Evolutionary conservation across 2,888 invertebrate species (phyloP).

Genomic region (Leptinotarsa tumamoca): DNA sequence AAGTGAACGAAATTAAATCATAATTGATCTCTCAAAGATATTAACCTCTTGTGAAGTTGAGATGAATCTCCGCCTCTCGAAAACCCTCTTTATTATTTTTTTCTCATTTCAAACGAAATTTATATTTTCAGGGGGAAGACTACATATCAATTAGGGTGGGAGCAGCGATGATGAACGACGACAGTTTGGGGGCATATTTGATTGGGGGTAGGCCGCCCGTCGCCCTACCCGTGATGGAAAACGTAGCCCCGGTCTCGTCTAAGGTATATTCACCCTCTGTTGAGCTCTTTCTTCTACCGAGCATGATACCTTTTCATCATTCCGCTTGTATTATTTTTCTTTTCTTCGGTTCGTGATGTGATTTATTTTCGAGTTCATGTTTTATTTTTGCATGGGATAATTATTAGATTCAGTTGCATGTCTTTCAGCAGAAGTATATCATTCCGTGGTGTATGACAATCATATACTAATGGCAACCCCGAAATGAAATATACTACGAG

Average conservation of each 20-base stretch:
- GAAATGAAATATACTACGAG: no score
- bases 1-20: slow-evolving; percentile 6
- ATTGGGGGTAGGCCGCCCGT: slow-evolving; percentile 52
- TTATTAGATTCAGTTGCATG: neutral
- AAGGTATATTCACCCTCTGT: slow-evolving; percentile 51
- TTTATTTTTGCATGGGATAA: neutral
- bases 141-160: slow-evolving; percentile 67
- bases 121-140: slow-evolving; percentile 65
- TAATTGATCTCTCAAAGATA: slow-evolving; percentile 1
- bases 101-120: slow-evolving; percentile 15
- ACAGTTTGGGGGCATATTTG: slow-evolving; percentile 64
- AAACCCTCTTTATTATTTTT: neutral
- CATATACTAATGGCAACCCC: no score
- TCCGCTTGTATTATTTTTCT: neutral
- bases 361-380: neutral
- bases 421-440: no score
- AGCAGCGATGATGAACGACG: slow-evolving; percentile 65
- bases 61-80: neutral
- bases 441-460: no score
- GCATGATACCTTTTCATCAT: slow-evolving; percentile 13
- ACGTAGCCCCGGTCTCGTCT: slow-evolving; percentile 51
- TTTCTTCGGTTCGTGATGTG: neutral
- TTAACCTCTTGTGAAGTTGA: slow-evolving; percentile 3
- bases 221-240: slow-evolving; percentile 52
- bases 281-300: neutral